These are phyloP conservation scores for Alviniconcha marisindica DNA, from an alignment of 1,140 invertebrate genomes.

Conservation along the genomic window DNA sequence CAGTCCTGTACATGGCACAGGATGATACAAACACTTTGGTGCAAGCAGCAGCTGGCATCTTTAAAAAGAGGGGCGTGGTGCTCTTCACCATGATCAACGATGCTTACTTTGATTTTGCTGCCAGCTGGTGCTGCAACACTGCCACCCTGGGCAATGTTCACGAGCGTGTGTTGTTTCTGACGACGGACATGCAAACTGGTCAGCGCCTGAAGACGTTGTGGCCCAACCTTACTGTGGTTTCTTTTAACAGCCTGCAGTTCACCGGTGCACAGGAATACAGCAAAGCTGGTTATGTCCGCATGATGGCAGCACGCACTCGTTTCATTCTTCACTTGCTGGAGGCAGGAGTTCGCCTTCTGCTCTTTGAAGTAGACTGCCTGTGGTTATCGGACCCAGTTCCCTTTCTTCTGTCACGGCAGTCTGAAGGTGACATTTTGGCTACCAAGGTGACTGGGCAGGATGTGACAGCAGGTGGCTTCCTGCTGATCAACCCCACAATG, in stretches of 20 bases:
- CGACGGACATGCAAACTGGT: constrained; percentile 53
- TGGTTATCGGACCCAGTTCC: constrained; percentile 61
- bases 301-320: constrained; percentile 60
- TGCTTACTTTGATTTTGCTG: constrained; percentile 61
- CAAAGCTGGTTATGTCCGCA: constrained; percentile 63
- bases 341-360: constrained; percentile 54
- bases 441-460: constrained; percentile 49
- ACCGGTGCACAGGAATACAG: constrained; percentile 56
- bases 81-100: constrained; percentile 63
- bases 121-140: constrained; percentile 67
- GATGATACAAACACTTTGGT: not conserved
- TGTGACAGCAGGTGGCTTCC: constrained; percentile 56
- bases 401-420: constrained; percentile 31
- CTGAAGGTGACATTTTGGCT: constrained; percentile 52
- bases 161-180: constrained; percentile 58
- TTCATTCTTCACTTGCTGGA: constrained; percentile 54
- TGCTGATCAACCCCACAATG: constrained; percentile 53
- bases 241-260: constrained; percentile 25
- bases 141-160: constrained; percentile 58
- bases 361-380: constrained; percentile 67
- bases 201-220: constrained; percentile 51
- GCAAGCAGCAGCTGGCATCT: not conserved
- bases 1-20: not conserved
- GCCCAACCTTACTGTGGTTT: constrained; percentile 56
- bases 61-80: constrained; percentile 37